Percentiles rank a stretch among this genome's conserved stretches.
Conservation (phyloP, 1,140 invertebrate genomes). For the Dinoponera quadriceps region DNA sequence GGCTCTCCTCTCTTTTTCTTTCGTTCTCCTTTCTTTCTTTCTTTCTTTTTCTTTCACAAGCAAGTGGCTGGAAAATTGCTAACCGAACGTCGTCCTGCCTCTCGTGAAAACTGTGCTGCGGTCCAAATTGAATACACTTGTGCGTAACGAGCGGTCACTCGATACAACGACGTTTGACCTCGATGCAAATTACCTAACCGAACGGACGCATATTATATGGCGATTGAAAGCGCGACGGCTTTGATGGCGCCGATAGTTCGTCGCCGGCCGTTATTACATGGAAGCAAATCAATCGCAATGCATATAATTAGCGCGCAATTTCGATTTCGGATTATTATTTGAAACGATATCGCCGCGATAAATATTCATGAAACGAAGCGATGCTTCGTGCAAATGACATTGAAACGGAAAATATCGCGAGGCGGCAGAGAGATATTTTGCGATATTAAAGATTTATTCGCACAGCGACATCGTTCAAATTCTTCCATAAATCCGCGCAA, state of each 20-base stretch:
- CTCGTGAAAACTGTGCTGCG: not conserved
- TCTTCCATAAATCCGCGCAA: not conserved
- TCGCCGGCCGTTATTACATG: constrained; percentile 8
- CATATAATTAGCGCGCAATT: constrained; percentile 53
- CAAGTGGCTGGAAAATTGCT: not conserved
- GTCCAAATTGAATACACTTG: constrained; percentile 2
- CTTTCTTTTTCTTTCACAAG: not conserved
- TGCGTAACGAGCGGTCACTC: constrained; percentile 8
- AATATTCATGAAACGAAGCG: constrained; percentile 18
- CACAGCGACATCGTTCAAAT: not conserved
- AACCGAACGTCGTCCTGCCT: not conserved
- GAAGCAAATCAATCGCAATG: constrained; percentile 23
- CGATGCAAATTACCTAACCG: constrained; percentile 47
- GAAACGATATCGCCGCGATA: constrained; percentile 26
- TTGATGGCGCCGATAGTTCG: constrained; percentile 3
- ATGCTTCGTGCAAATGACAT: constrained; percentile 18
- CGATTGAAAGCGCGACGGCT: constrained; percentile 37
- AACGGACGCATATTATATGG: constrained; percentile 20
- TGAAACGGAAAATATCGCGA: constrained; percentile 20
- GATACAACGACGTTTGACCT: constrained; percentile 26
- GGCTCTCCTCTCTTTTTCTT: not conserved
- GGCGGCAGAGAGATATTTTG: not conserved
- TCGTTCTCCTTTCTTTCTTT: not conserved
- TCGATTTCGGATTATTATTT: constrained; percentile 43
- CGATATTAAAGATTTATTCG: constrained; percentile 27